Evolutionary conservation across 2,888 invertebrate species (phyloP), one percentile per base, ranked within the genome.

Genomic region (Archips xylosteana): DNA sequence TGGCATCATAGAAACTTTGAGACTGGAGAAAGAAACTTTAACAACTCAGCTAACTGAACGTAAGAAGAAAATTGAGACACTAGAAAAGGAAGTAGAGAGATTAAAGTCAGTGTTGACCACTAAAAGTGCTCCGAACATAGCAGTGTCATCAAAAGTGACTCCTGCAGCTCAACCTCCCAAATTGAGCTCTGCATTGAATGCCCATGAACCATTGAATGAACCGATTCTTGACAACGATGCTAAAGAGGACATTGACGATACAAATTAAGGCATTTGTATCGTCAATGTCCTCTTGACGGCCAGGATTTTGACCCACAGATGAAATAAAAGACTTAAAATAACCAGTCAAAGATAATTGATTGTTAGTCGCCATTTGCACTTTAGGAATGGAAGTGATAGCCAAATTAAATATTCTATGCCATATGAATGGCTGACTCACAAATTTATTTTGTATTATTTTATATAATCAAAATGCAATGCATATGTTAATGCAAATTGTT

Each of bases 181-280:
- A 78, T 80, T 89, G 5, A 94, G 92, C 69, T 85, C 92, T 3
- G 87, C 92, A 0, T 77, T 93, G 23, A 92, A 89, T 78, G 84
- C 83, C 9, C 85, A 89, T 51, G 87, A 89, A 74, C 89, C 88
- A 34, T 81, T 91, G 0, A 89, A 92, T 76, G 94, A 94, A 66
- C 93, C 90, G 51, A 89, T 87, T 2, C 76, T 92, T 64, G 94
- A 94, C 68, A 92, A 93, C 82, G 88, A 92, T 87, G 95, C 94
- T 42, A 93, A 93, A 76, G 95, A 94, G 80, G 94, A 94, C 75
- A 84, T 94, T n/a, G 95, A 94, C 76, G 94, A 95, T 70, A 83
- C 85, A 0, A 92, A 93, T n/a, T n/a, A n/a, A n/a, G n/a, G n/a
- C n/a, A n/a, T n/a, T n/a, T n/a, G n/a, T n/a, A n/a, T n/a, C n/a